Evolutionary conservation across 2,113 vertebrate species (phyloP).

Genomic region (Suncus etruscus): DNA sequence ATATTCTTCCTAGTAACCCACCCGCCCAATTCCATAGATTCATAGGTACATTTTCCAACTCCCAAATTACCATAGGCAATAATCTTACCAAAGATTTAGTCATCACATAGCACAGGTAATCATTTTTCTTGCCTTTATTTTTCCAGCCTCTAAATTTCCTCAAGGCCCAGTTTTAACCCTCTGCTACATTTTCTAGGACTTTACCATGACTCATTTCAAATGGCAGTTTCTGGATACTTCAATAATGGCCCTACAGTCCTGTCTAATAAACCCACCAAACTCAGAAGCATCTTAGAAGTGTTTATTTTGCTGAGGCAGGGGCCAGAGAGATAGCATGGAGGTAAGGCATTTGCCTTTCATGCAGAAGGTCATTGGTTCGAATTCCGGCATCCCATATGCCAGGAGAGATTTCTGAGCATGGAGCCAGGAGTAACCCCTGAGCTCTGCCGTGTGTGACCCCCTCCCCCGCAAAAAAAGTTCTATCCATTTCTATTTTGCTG

Average conservation of each 20-base stretch:
- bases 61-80: neutral
- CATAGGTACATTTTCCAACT: neutral
- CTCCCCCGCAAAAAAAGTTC: no score
- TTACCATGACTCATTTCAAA: neutral
- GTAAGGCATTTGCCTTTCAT: no score
- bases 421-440: no score
- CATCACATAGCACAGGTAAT: neutral
- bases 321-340: no score
- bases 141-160: neutral
- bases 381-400: no score
- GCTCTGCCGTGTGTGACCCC: no score
- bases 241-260: neutral
- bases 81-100: neutral
- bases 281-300: neutral
- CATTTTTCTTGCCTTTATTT: conserved; percentile 17
- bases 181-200: neutral
- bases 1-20: neutral
- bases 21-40: neutral
- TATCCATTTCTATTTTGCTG: no score
- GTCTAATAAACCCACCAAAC: neutral
- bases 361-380: no score
- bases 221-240: neutral
- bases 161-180: neutral
- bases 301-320: neutral
- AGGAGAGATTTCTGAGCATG: no score